Evolutionary conservation across 2,888 invertebrate species (phyloP), one percentile per base, ranked within the genome.

Genomic region (Branchellion lobata): DNA sequence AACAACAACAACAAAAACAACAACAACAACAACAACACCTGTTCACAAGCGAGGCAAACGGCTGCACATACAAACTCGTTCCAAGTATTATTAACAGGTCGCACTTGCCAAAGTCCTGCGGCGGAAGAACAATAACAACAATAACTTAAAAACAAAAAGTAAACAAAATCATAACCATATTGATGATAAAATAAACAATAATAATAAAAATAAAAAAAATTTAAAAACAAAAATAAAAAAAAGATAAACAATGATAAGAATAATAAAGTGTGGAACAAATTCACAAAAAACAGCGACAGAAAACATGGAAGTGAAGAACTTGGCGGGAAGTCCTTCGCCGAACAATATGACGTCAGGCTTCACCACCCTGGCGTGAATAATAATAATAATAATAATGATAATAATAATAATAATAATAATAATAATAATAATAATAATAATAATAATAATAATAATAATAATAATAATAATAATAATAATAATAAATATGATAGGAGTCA

Each of bases 71-170:
- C 81, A 97, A 89, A 0, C 96, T 96, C 0, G 97, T 96, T 0
- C 97, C 97, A 92, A 98, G 92, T 34, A 98, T 92, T 80, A 98
- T 93, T 33, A 98, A 90, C 85, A 97, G 89, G 88, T 97, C 96
- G 86, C 96, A 96, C 80, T 92, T 89, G 65, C 90, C 89, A 86
- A 97, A 94, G 88, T 97, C 96, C 84, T 88, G 82, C 33, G 84
- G 1, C n/a, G 8, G 2, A 65, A 57, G 3, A 36, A 51, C 8
- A 61, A 33, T 33, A 24, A 34, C 2, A 8, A n/a, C 0, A 40
- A 40, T 40, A 40, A 40, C 40, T n/a, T n/a, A n/a, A n/a, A n/a
- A 18, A 51, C 21, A 51, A 51, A 51, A 51, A 27, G 8, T 65
- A 27, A 5, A 11, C 29, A 65, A 51, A 51, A 51, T 18, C 3